Evolutionary conservation across 37 sponge, comb jelly and placozoan genomes (phyloP), one percentile per base, ranked within the genome.

Genomic region (Aphrocallistes beatrix): DNA sequence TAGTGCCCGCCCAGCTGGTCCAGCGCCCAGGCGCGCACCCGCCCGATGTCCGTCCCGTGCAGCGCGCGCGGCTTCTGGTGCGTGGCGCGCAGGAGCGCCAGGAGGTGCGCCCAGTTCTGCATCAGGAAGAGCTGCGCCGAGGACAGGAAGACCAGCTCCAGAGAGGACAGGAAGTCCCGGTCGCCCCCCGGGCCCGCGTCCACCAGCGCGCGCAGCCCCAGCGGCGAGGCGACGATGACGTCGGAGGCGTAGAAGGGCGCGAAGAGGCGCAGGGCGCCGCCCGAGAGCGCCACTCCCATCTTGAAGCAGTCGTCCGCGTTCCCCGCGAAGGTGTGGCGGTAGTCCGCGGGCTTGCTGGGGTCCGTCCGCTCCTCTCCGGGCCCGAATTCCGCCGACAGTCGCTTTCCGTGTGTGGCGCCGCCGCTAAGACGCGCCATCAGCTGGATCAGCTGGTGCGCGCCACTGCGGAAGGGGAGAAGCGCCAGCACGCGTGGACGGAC

Each of bases 51-150:
- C 40, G 87, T 87, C 38, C 87, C 93, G 82, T 96, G 97, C 23
- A 91, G 49, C 23, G 94, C 90, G 23, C 36, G 82, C 0, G 96
- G 96, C 51, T 89, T 87, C 19, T 86, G 86, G 51, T 96, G 91
- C 6, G 45, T 85, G 83, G 51, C 36, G 81, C 36, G 37, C 25
- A 84, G 50, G 42, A 36, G 50, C 81, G 38, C 9, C 50, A 38
- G 3, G 28, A 51, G 38, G 82, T 97, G 99, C 37, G 90, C 92
- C 99, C 99, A 99, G 87, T 99, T 99, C 86, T 99, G 99, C 99
- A 99, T 99, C 37, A 99, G 93, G 85, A 92, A 94, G 37, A 99
- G 90, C 87, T 99, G 96, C 36, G 90, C 84, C 39, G 91, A 92
- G 81, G 94, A 92, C 39, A 95, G 25, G 37, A 92, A 87, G 9